Percentiles rank a stretch among this genome's conserved stretches.
Conservation (phyloP, 2,888 invertebrate species). For the Pardosa pseudoannulata region DNA sequence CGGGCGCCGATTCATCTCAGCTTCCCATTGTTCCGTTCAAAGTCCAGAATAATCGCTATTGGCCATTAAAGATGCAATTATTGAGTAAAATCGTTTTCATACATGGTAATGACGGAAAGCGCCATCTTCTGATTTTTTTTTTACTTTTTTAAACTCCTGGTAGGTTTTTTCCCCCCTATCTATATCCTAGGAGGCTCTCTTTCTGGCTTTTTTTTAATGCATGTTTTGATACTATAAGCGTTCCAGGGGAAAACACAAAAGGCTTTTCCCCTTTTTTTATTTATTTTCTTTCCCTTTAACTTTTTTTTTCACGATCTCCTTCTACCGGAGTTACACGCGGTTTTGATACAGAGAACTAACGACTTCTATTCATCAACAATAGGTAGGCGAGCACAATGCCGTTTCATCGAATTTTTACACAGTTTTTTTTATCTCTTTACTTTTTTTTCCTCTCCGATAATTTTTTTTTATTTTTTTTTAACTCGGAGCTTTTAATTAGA, state of each 20-base stretch:
- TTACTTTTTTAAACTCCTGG: conserved; percentile 27
- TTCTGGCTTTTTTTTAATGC: conserved; percentile 45
- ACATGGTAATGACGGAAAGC: conserved; percentile 70
- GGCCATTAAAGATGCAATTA: conserved; percentile 72
- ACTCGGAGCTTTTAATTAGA: conserved; percentile 68
- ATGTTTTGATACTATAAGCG: conserved; percentile 61
- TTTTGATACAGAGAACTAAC: conserved; percentile 64
- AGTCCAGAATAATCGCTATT: conserved; percentile 71
- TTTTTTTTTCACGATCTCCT: conserved; percentile 13
- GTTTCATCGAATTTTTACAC: conserved; percentile 66
- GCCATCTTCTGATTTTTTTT: conserved; percentile 4
- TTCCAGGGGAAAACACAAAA: conserved; percentile 53
- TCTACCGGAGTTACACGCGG: conserved; percentile 51
- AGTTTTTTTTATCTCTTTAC: conserved; percentile 57
- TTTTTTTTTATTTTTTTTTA: conserved; percentile 46
- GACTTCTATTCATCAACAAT: conserved; percentile 65
- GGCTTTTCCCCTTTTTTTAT: conserved; percentile 22
- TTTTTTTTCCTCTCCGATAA: conserved; percentile 26
- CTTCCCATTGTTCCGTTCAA: conserved; percentile 70
- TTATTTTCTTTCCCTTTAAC: conserved; percentile 29
- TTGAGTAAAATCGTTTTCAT: conserved; percentile 72
- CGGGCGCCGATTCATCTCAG: conserved; percentile 62
- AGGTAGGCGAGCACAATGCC: conserved; percentile 63
- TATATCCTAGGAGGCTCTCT: conserved; percentile 26
- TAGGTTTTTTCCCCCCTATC: conserved; percentile 24